These are phyloP conservation scores for Lacanobia oleracea DNA, from an alignment of 2,888 invertebrate genomes.

Conservation along the genomic window DNA sequence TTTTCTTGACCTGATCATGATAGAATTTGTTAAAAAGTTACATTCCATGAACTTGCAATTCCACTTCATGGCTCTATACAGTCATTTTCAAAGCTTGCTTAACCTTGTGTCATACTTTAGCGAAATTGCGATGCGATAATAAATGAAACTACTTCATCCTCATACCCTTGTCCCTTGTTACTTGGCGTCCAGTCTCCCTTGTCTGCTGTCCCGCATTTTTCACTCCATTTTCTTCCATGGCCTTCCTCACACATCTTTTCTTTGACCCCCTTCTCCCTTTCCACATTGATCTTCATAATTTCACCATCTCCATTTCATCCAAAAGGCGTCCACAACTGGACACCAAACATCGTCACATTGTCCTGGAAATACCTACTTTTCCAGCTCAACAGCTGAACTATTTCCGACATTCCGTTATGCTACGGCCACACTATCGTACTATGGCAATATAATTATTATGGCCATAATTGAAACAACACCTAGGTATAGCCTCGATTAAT, in stretches of 20 bases:
- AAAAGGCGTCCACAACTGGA: neutral
- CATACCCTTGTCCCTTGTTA: neutral
- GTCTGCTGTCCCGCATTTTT: neutral
- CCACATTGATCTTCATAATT: neutral
- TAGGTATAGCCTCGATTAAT: too few relatives aligned
- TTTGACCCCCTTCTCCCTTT: neutral
- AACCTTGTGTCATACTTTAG: neutral
- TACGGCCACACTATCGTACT: too few relatives aligned
- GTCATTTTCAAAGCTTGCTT: neutral
- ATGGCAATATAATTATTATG: too few relatives aligned
- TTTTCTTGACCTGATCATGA: neutral
- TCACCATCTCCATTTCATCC: too few relatives aligned
- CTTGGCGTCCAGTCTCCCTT: neutral
- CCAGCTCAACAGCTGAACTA: neutral
- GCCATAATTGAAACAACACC: too few relatives aligned
- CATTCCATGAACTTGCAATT: slow-evolving; percentile 14
- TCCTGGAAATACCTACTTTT: neutral
- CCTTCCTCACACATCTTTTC: neutral
- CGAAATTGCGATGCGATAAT: neutral
- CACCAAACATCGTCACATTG: neutral
- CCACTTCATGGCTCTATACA: slow-evolving; percentile 1
- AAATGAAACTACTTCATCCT: neutral
- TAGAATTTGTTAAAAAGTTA: neutral
- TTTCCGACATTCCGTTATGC: neutral
- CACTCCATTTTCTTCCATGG: neutral